Base-by-base conservation (phyloP, 2,113 vertebrate genomes). In the Arothron firmamentum region DNA sequence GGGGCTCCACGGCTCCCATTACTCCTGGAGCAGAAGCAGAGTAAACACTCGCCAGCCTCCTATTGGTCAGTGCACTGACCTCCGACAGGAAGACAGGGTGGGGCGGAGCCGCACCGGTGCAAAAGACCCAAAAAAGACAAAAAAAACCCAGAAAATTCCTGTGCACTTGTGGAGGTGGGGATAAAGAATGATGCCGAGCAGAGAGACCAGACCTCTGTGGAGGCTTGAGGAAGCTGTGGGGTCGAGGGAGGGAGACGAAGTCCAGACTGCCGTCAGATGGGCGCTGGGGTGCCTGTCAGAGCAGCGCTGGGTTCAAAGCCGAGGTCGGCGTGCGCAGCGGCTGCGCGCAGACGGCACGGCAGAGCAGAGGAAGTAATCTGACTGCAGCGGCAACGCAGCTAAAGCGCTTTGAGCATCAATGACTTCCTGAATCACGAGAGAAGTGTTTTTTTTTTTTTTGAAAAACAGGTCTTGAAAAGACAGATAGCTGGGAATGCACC, bases 41-140 rank as follows among this genome's bases (percentile, higher is more conserved):
- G 75, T 74, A 86, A 89, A 84, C 84, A 85, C 81, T 76, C 73
- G 66, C 59, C 61, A 16, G 68, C 31, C 78, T 62, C 56, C 77
- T 42, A 83, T 84, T 89, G 88, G 87, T 78, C 85, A 88, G 75
- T 77, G 81, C 76, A 74, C 74, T 82, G 82, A 87, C 78, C 88
- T 87, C 56, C 77, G 59, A 89, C 85, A 89, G 90, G 87, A 90
- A 75, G 74, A 60, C 73, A 74, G 86, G 89, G 88, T 86, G 88
- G 87, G 75, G 82, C 77, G 81, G 78, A 87, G 79, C 74, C 47
- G 77, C 83, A 75, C 69, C 75, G 72, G 85, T 76, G 82, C 72
- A 70, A 72, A 62, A 53, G 56, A 55, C 6, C 62, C 18, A 13
- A 71, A 75, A 63, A 67, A 47, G 15, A 47, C 50, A 25, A 70